Conservation (phyloP, 2,888 invertebrate genomes). For the Erebia ligea region DNA sequence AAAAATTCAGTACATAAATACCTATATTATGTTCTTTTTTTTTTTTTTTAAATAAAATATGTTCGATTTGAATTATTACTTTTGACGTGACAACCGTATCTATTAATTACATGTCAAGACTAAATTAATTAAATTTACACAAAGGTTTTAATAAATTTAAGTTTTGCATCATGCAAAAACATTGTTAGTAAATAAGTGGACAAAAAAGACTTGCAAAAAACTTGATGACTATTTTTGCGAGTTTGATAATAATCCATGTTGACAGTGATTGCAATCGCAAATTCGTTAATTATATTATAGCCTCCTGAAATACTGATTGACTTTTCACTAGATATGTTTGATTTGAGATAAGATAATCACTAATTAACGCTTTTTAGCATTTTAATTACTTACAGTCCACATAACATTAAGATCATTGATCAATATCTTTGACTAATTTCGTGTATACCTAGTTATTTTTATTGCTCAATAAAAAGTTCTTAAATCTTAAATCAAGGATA, state of each 20-base stretch:
- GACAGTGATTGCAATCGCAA: conserved; percentile 1
- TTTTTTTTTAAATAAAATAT: too few species aligned
- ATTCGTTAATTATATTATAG: conserved; percentile 4
- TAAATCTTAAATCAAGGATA: background rate
- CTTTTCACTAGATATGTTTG: background rate
- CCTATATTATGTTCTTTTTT: too few species aligned
- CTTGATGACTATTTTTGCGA: background rate
- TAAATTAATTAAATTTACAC: too few species aligned
- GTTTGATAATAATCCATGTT: background rate
- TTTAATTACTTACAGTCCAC: background rate
- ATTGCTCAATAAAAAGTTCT: background rate
- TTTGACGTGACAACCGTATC: too few species aligned
- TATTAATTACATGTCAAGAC: too few species aligned
- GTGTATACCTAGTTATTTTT: background rate
- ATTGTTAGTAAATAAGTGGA: too few species aligned
- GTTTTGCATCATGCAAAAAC: background rate
- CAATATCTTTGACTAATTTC: background rate
- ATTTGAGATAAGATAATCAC: background rate
- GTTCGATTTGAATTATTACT: too few species aligned
- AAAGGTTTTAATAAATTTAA: background rate
- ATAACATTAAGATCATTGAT: background rate
- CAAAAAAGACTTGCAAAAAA: background rate
- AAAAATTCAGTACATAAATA: too few species aligned
- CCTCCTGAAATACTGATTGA: background rate
- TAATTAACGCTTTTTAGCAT: background rate